Conservation (phyloP, 2,888 invertebrate species). For the Mimas tiliae region DNA sequence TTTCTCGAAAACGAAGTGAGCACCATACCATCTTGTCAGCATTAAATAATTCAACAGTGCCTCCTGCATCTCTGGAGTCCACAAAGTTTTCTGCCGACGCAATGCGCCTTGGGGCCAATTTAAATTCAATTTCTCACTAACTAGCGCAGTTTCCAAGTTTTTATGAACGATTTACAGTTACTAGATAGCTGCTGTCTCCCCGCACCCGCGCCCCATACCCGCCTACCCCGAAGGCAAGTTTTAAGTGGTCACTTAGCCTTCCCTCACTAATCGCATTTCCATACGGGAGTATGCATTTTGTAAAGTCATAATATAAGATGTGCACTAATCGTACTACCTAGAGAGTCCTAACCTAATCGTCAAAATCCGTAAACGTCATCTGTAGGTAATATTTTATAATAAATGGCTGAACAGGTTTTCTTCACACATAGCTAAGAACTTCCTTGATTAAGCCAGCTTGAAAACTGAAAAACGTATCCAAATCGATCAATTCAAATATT, state of each 20-base stretch:
- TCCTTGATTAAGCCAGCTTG: too few relatives aligned
- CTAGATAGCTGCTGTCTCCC: conserved; percentile 35
- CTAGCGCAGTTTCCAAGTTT: conserved; percentile 51
- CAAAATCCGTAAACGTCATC: too few relatives aligned
- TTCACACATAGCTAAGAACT: too few relatives aligned
- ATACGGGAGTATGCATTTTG: background rate
- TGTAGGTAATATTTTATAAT: too few relatives aligned
- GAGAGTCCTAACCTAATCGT: too few relatives aligned
- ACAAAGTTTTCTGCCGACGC: conserved; percentile 38
- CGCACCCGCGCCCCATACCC: background rate
- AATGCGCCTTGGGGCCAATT: conserved; percentile 41
- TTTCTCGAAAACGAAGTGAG: too few relatives aligned
- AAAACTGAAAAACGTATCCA: too few relatives aligned
- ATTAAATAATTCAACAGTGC: conserved; percentile 45
- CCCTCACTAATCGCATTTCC: conserved; percentile 1
- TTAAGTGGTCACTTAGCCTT: conserved; percentile 1
- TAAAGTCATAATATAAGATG: background rate
- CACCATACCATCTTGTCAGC: background rate
- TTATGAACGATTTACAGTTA: conserved; percentile 48
- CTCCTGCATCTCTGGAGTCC: background rate
- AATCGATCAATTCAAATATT: too few relatives aligned
- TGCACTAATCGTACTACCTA: background rate
- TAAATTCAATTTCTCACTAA: conserved; percentile 57
- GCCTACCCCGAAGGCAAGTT: conserved; percentile 2
- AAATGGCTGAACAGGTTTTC: too few relatives aligned